phyloP scores from a whole-genome alignment of 2,888 invertebrate genomes.

The Lasius platythorax region DNA sequence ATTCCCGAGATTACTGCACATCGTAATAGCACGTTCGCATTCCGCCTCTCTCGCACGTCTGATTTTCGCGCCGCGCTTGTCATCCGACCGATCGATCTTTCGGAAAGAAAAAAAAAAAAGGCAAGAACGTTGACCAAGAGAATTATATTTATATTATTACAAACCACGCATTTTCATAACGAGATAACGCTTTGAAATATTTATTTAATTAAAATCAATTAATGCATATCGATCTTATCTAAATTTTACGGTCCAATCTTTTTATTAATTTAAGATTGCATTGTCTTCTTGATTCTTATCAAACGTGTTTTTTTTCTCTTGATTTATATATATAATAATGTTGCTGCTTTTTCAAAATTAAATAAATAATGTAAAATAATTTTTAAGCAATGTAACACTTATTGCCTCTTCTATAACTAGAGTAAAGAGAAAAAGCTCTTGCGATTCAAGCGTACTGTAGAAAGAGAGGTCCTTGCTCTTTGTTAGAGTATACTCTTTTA shows the following conservation, averaged over 20 bases:
- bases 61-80: conserved; percentile 36
- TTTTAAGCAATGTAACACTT: not conserved
- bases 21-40: conserved; percentile 80
- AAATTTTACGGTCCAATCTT: not conserved
- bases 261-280: not conserved
- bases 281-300: not conserved
- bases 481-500: conserved; percentile 61
- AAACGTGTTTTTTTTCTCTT: not conserved
- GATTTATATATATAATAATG: not conserved
- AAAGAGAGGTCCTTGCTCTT: conserved; percentile 64
- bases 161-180: not conserved
- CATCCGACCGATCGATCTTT: conserved; percentile 4
- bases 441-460: not conserved
- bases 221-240: not conserved
- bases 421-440: not conserved
- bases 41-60: conserved; percentile 56
- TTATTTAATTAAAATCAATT: not conserved
- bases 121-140: not conserved
- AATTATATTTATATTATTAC: not conserved
- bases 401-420: too few relatives aligned
- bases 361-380: not conserved
- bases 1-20: conserved; percentile 82
- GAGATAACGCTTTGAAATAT: not conserved
- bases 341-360: not conserved
- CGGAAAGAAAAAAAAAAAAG: not conserved